These are phyloP conservation scores for Lordiphosa clarofinis DNA, from an alignment of 1,140 invertebrate genomes.

Conservation along the genomic window DNA sequence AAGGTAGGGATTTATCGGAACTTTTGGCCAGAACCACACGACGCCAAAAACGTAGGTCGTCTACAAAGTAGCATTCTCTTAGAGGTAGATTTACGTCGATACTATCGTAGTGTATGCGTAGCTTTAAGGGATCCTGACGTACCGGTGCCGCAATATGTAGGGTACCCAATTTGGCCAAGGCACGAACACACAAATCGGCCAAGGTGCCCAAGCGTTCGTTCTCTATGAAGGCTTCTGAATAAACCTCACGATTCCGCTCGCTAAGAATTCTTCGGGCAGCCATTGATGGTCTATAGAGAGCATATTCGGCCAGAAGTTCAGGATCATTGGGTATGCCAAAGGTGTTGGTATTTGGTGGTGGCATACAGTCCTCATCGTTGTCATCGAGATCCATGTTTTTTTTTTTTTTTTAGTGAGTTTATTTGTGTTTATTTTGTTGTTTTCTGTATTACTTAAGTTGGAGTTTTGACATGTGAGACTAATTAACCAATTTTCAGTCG, in stretches of 20 bases:
- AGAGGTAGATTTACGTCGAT: constrained; percentile 56
- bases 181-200: constrained; percentile 43
- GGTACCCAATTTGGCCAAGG: constrained; percentile 34
- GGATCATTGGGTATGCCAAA: constrained; percentile 59
- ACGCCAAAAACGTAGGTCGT: constrained; percentile 48
- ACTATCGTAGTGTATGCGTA: constrained; percentile 54
- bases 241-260: constrained; percentile 46
- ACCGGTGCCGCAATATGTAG: constrained; percentile 18
- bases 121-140: constrained; percentile 25
- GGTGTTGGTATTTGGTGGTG: constrained; percentile 32
- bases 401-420: neutral
- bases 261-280: constrained; percentile 22
- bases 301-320: constrained; percentile 25
- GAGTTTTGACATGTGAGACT: neutral
- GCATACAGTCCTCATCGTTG: constrained; percentile 19
- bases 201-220: constrained; percentile 45
- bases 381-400: constrained; percentile 41
- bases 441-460: neutral
- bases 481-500: too few relatives aligned
- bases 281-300: constrained; percentile 40
- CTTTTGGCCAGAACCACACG: constrained; percentile 60
- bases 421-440: constrained; percentile 3
- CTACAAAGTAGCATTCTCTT: constrained; percentile 50
- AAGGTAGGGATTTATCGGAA: constrained; percentile 23
- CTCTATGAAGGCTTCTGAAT: constrained; percentile 50